Evolutionary conservation across 1,140 invertebrate species (phyloP), one percentile per base, ranked within the genome.

Genomic region (Drosophila arizonae): DNA sequence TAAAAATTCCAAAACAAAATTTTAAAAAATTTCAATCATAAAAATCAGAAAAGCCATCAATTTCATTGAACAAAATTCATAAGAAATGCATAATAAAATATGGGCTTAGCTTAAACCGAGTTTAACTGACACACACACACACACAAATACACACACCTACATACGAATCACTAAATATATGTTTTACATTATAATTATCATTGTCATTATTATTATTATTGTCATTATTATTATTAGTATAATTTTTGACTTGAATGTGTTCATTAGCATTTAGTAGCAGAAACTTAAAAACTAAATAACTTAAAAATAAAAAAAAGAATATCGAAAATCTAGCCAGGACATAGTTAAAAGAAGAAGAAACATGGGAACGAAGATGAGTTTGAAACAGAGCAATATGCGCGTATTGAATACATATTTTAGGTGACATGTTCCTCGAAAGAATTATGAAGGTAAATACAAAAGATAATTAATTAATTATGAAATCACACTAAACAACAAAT

Each of bases 351-450:
- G 43, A 6, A 33, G n/a, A 63, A 43, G 21, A 41, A 36, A 13
- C 33, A 58, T 46, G n/a, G 43, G n/a, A 8, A 41, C 30, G 41
- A 62, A 67, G 30, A 61, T 6, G 6, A 39, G 36, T 39, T 39
- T 39, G 36, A 79, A 82, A 48, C 67, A 71, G 81, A 87, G 84
- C 79, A 87, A 87, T 87, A 87, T 82, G 84, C 51, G 72, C 82
- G 82, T 86, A 87, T 87, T 87, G 82, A 88, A 87, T 88, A 88
- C 80, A 88, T 87, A 84, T 89, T 39, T 88, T 89, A 88, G 84
- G 84, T 88, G 85, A 89, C 84, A 88, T 89, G 84, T 88, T 88
- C 84, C 84, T 88, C 85, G 71, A 79, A 78, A 73, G 58, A 58
- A 10, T 36, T 17, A 79, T 56, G 11, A 71, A 64, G 70, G 62